Evolutionary conservation across 2,113 vertebrate species (phyloP).

Genomic region (Antechinus flavipes): DNA sequence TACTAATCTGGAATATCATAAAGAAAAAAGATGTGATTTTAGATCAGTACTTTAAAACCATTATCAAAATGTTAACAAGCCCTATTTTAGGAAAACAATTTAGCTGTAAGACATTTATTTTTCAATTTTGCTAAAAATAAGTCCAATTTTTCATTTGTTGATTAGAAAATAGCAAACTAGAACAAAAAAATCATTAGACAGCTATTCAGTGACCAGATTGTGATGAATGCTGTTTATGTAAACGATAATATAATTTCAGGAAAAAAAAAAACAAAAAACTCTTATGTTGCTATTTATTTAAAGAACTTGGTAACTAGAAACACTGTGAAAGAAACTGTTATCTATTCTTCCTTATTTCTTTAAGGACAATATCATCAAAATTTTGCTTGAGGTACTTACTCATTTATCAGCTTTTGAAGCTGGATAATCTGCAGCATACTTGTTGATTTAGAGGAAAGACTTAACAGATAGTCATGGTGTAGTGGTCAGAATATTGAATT

Average conservation of each 20-base stretch:
- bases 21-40: background rate
- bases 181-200: background rate
- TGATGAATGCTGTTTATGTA: background rate
- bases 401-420: background rate
- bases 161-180: background rate
- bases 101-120: slow-evolving; percentile 1
- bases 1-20: background rate
- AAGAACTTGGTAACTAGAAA: background rate
- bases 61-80: slow-evolving; percentile 2
- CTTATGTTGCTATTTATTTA: background rate
- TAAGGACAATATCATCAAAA: background rate
- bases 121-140: slow-evolving; percentile 17
- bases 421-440: background rate
- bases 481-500: background rate
- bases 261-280: background rate
- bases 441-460: background rate
- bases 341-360: background rate
- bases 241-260: background rate
- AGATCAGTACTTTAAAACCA: background rate
- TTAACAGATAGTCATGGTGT: background rate
- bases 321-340: background rate
- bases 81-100: background rate
- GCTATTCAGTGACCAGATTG: background rate
- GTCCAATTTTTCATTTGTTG: background rate
- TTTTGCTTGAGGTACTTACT: background rate